Evolutionary conservation across 2,797 vertebrate genomes (phyloP), one percentile per base, ranked within the genome.

Genomic region (Toxotes lorentzi): DNA sequence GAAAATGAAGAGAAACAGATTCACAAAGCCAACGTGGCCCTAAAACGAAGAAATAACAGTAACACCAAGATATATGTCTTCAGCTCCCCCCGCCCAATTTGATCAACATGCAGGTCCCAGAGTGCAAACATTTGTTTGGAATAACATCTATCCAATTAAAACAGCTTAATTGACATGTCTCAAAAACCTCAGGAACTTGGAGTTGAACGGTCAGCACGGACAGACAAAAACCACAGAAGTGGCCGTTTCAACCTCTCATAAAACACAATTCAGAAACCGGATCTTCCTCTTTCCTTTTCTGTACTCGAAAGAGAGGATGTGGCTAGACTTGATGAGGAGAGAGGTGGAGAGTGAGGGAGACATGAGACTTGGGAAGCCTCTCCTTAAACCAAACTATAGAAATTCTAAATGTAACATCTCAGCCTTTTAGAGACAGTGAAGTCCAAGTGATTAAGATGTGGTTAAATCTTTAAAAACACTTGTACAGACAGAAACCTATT

Each of bases 221-320:
- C 82, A 79, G 76, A 91, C 79, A 76, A 81, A 86, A 89, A 86
- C 88, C 90, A 76, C 91, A 93, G 82, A 92, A 93, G 91, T 91
- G 88, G 91, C 90, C 78, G 73, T 93, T 93, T 91, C 77, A 92
- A 93, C 89, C 89, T 56, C 93, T 91, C 91, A 86, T 94, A 93
- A 95, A 95, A 91, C 89, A 89, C 87, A 83, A 94, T 90, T 92
- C 89, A 86, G 89, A 93, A 93, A 94, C 91, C 83, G 90, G 93
- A 93, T 94, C 91, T 92, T 92, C 86, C 84, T 88, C 87, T 93
- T 94, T 93, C 88, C 85, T 90, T 91, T 93, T 91, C 89, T 85
- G 77, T 78, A 63, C 74, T 77, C 23, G 24, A 84, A 83, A 65
- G 77, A 77, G 76, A 94, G 93, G 92, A 94, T 94, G 93, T 94